These are phyloP conservation scores for Drosophila mimica DNA, from an alignment of 2,888 invertebrate genomes.

Conservation along the genomic window DNA sequence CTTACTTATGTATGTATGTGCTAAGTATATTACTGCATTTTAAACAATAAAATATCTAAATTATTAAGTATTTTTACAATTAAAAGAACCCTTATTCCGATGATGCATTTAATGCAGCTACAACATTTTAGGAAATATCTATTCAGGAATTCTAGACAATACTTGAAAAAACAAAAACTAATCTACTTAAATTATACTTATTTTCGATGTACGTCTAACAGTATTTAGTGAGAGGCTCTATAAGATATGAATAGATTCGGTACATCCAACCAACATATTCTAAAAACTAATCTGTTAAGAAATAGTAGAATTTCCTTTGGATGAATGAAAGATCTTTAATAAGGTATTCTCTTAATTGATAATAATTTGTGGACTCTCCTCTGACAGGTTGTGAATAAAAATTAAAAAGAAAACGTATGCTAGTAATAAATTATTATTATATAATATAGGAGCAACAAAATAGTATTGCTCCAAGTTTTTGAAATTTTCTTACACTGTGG, in stretches of 20 bases:
- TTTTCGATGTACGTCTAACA: background rate
- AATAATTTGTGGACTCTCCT: background rate
- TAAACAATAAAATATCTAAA: conserved; percentile 8
- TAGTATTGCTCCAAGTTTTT: background rate
- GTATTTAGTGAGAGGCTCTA: background rate
- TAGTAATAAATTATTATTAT: background rate
- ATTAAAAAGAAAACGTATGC: background rate
- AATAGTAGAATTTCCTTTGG: background rate
- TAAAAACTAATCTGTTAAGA: background rate
- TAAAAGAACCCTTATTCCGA: background rate
- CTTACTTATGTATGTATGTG: conserved; percentile 54
- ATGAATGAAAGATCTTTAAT: background rate
- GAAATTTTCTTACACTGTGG: too few relatives aligned
- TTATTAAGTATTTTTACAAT: conserved; percentile 54
- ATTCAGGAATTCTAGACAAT: background rate
- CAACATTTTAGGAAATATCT: background rate
- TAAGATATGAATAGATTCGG: background rate
- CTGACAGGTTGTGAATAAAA: background rate
- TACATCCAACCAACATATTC: background rate
- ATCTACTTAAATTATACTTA: background rate
- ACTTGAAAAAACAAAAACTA: too few relatives aligned
- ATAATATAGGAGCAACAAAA: background rate
- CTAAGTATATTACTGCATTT: conserved; percentile 60
- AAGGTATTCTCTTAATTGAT: background rate
- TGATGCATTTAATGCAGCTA: background rate